Conservation (phyloP, 2,888 invertebrate genomes). For the Nomada fucata region DNA sequence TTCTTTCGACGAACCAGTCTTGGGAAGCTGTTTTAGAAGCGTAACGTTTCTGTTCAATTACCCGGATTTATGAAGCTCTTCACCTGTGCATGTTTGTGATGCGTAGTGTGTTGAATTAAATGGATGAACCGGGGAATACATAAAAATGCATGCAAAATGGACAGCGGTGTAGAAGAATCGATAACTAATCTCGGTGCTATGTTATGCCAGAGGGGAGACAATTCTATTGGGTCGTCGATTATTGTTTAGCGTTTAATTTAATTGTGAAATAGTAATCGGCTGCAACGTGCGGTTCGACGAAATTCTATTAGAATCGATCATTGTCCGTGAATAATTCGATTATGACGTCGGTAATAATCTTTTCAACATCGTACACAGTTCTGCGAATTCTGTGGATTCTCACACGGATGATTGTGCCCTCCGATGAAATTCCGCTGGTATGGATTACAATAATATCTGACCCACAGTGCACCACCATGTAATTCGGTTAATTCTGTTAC, state of each 20-base stretch:
- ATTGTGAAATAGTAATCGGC: constrained; percentile 14
- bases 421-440: not conserved
- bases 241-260: constrained; percentile 12
- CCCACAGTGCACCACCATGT: not conserved
- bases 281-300: not conserved
- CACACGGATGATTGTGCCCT: not conserved
- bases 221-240: not conserved
- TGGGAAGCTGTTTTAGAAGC: not conserved
- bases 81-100: not conserved
- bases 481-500: not conserved
- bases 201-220: not conserved
- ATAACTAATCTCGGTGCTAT: constrained; percentile 6
- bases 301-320: constrained; percentile 20
- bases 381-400: constrained; percentile 1
- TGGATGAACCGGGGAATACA: constrained; percentile 1
- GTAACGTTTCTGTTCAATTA: not conserved
- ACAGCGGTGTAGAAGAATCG: constrained; percentile 5
- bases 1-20: not conserved
- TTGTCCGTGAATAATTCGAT: constrained; percentile 10
- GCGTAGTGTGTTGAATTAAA: not conserved
- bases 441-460: not conserved
- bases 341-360: not conserved
- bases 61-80: not conserved
- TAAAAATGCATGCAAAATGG: constrained; percentile 33
- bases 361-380: not conserved